These are phyloP conservation scores for Dasyprocta punctata DNA, from an alignment of 2,113 vertebrate species.

Conservation along the genomic window DNA sequence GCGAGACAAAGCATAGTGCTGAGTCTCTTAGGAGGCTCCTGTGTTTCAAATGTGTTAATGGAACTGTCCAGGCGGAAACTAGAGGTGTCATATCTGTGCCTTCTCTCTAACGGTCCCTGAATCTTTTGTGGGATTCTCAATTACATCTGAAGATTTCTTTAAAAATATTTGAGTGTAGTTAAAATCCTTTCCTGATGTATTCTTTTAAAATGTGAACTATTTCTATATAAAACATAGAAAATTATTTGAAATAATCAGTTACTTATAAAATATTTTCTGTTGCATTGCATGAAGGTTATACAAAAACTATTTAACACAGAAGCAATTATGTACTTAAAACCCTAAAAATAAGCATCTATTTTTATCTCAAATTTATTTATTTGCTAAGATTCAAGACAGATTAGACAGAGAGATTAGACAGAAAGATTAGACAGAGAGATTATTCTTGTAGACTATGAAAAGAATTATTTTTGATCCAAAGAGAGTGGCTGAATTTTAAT, in stretches of 20 bases:
- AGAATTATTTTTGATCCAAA: neutral
- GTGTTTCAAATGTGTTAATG: slow-evolving; percentile 32
- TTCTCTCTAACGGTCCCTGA: neutral
- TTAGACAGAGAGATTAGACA: neutral
- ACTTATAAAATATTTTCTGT: slow-evolving; percentile 2
- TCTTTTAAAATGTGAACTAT: neutral
- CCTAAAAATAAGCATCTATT: neutral
- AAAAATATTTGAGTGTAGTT: neutral
- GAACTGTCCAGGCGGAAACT: slow-evolving; percentile 41
- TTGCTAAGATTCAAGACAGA: neutral
- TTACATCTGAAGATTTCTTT: neutral
- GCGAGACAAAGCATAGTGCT: neutral
- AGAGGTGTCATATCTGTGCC: neutral
- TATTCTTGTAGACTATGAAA: neutral
- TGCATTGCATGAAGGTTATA: neutral
- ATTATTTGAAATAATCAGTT: neutral
- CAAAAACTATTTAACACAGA: neutral
- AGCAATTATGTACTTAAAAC: neutral
- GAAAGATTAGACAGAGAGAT: neutral
- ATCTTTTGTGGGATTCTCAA: neutral
- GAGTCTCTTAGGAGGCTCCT: neutral
- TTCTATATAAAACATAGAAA: neutral
- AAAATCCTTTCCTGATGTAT: neutral
- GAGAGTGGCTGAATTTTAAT: neutral
- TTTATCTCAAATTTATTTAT: neutral